Percentiles rank a stretch among this genome's conserved stretches.
Conservation (phyloP, 2,888 invertebrate genomes). For the Drosophila lutescens region DNA sequence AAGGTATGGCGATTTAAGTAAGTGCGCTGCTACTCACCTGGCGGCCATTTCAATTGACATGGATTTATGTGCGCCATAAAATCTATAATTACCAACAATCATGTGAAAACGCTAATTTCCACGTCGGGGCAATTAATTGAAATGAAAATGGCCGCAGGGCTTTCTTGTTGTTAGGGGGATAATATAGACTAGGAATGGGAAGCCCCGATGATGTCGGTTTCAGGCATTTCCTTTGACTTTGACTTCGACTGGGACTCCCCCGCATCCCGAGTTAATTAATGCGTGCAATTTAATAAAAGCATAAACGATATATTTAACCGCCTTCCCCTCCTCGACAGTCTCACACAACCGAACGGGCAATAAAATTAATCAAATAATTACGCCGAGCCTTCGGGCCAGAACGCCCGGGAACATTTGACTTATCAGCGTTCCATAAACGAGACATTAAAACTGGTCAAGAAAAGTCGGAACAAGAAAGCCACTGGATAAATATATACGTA, state of each 20-base stretch:
- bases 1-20: slow-evolving; percentile 22
- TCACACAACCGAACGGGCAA: slow-evolving; percentile 53
- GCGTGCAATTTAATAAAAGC: slow-evolving; percentile 76
- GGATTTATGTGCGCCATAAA: slow-evolving; percentile 55
- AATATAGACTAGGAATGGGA: background rate
- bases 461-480: slow-evolving; percentile 42
- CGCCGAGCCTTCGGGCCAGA: slow-evolving; percentile 26
- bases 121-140: slow-evolving; percentile 61
- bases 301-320: slow-evolving; percentile 75
- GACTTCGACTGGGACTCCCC: slow-evolving; percentile 40
- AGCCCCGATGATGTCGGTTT: slow-evolving; percentile 30
- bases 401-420: slow-evolving; percentile 48
- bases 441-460: slow-evolving; percentile 73
- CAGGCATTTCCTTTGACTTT: slow-evolving; percentile 42
- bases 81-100: slow-evolving; percentile 65
- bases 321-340: slow-evolving; percentile 17
- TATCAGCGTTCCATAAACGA: slow-evolving; percentile 72
- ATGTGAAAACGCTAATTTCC: slow-evolving; percentile 63
- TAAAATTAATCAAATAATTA: slow-evolving; percentile 80
- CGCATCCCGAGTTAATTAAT: slow-evolving; percentile 67
- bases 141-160: slow-evolving; percentile 33
- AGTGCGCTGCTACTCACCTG: slow-evolving; percentile 17
- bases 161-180: background rate
- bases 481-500: slow-evolving; percentile 7
- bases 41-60: slow-evolving; percentile 32